These are phyloP conservation scores for Eufriesea mexicana DNA, from an alignment of 1,140 invertebrate species.

Conservation along the genomic window DNA sequence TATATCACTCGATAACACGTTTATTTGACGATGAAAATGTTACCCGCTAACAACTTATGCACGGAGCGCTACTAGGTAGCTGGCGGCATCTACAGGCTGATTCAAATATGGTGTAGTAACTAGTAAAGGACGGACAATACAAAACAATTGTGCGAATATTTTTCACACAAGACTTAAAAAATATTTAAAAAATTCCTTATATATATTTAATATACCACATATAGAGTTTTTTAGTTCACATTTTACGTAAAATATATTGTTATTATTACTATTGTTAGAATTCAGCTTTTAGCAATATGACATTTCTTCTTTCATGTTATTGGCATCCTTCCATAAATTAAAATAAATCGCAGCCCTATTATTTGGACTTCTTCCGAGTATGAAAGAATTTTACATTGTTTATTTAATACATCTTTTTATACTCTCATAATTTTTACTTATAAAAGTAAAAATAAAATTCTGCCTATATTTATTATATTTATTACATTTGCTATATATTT, in stretches of 20 bases:
- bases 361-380: background rate
- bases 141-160: too few relatives aligned
- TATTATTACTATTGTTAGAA: background rate
- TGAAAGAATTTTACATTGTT: background rate
- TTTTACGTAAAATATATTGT: too few relatives aligned
- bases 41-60: background rate
- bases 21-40: conserved; percentile 15
- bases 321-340: background rate
- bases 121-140: background rate
- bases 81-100: background rate
- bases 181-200: background rate
- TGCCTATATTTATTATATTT: too few relatives aligned
- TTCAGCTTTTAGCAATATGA: background rate
- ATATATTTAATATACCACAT: background rate
- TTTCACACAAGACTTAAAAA: too few relatives aligned
- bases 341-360: background rate
- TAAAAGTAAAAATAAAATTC: too few relatives aligned
- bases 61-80: background rate
- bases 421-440: too few relatives aligned
- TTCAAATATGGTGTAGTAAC: background rate
- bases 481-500: too few relatives aligned
- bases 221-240: too few relatives aligned
- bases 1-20: conserved; percentile 12
- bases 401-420: too few relatives aligned
- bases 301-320: background rate